A percentile compares a stretch with the other conserved stretches of the same genome.
These are phyloP conservation scores for Meriones psammophilus DNA, from an alignment of 2,797 vertebrate species.

Conservation along the genomic window DNA sequence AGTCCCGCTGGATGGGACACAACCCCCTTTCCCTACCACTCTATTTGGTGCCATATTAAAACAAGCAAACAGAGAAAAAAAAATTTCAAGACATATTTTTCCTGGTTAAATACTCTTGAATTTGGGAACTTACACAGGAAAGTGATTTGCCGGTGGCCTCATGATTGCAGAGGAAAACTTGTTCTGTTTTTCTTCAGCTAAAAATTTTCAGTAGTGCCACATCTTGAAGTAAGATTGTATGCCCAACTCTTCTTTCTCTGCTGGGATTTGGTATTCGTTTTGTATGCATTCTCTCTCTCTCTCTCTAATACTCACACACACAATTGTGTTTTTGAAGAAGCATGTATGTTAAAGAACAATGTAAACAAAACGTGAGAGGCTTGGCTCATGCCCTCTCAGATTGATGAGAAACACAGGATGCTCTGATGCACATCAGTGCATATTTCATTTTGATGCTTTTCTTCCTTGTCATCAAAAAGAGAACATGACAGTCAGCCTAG, in stretches of 20 bases:
- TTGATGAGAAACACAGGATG: background rate
- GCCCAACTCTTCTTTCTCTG: too few species aligned
- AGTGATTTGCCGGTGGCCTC: background rate
- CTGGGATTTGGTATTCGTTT: background rate
- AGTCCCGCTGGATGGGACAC: too few species aligned
- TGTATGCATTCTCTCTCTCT: background rate
- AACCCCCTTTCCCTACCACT: too few species aligned
- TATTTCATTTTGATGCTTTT: background rate
- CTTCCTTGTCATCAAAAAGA: background rate
- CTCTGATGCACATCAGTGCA: too few species aligned
- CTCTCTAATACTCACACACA: background rate
- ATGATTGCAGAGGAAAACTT: background rate
- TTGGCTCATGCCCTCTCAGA: background rate
- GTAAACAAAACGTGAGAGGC: background rate
- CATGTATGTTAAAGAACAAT: background rate
- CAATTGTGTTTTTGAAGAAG: background rate
- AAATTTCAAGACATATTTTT: background rate
- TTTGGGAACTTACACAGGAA: background rate
- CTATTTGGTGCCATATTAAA: background rate
- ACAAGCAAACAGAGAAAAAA: background rate
- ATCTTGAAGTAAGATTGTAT: background rate
- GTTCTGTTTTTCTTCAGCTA: background rate
- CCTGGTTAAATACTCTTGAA: too few species aligned
- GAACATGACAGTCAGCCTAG: background rate
- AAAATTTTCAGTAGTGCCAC: too few species aligned